A percentile compares a stretch with the other conserved stretches of the same genome.
phyloP scores from a whole-genome alignment of 2,797 vertebrate genomes.

The Pristis pectinata region DNA sequence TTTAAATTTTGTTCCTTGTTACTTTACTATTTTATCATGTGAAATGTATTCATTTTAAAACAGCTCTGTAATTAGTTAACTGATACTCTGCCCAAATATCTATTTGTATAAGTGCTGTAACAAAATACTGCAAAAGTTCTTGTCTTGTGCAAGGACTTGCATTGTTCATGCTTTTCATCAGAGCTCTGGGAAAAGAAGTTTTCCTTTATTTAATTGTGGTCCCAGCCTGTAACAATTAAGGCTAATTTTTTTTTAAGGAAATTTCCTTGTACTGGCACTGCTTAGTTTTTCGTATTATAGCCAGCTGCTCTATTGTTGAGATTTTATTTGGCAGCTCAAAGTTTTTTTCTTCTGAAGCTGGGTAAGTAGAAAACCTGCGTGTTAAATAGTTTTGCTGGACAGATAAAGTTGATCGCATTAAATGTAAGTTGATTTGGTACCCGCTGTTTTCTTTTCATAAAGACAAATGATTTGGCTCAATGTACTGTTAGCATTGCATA shows the following conservation, averaged over 20 bases:
- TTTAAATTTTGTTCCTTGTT: background rate
- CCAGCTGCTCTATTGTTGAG: background rate
- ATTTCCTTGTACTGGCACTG: background rate
- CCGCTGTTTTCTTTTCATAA: background rate
- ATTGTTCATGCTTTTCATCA: too few species aligned
- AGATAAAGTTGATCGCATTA: background rate
- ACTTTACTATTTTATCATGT: background rate
- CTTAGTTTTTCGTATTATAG: background rate
- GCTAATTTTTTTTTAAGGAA: background rate
- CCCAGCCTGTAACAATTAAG: background rate
- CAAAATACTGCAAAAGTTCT: too few species aligned
- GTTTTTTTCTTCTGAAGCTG: background rate
- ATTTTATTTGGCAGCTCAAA: background rate
- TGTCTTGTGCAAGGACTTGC: too few species aligned
- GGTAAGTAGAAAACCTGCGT: background rate
- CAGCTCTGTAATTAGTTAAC: background rate
- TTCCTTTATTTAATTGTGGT: background rate
- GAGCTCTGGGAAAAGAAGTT: background rate
- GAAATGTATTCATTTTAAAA: background rate
- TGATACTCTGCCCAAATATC: too few species aligned
- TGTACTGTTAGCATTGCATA: constrained; percentile 7
- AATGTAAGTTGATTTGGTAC: background rate
- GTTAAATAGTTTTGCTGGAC: background rate
- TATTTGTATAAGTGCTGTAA: too few species aligned
- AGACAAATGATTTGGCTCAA: background rate